A percentile compares a stretch with the other conserved stretches of the same genome.
phyloP scores from a whole-genome alignment of 1,140 invertebrate species.

The Drosophila biarmipes region DNA sequence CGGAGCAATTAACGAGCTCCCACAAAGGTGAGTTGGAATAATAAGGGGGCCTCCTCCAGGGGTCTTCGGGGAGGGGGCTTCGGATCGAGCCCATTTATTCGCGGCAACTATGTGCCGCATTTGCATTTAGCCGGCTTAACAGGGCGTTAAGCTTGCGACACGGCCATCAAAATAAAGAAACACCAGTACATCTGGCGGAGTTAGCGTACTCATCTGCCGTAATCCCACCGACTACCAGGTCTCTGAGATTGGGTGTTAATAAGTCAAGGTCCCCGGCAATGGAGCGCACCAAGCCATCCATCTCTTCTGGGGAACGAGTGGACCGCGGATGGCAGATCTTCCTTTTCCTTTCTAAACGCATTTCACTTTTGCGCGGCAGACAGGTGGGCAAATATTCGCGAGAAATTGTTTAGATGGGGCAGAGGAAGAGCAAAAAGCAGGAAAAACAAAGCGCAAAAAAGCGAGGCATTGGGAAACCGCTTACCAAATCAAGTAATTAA shows the following conservation, averaged over 20 bases:
- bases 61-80: background rate
- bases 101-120: constrained; percentile 66
- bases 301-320: constrained; percentile 5
- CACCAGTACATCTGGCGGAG: constrained; percentile 18
- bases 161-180: constrained; percentile 46
- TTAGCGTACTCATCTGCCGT: constrained; percentile 20
- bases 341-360: constrained; percentile 75
- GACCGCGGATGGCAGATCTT: constrained; percentile 23
- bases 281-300: constrained; percentile 25
- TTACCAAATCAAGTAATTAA: constrained; percentile 82
- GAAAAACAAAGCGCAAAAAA: background rate
- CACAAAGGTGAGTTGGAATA: constrained; percentile 8
- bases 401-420: constrained; percentile 55
- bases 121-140: constrained; percentile 76
- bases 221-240: constrained; percentile 20
- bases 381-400: constrained; percentile 61
- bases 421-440: constrained; percentile 22
- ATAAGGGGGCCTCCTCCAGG: background rate
- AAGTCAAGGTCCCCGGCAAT: constrained; percentile 72
- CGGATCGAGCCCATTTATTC: constrained; percentile 63
- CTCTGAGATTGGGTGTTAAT: constrained; percentile 55
- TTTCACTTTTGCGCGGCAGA: constrained; percentile 66
- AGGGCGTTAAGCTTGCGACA: constrained; percentile 80
- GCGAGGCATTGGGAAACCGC: constrained; percentile 62
- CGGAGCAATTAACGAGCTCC: constrained; percentile 57